Conservation (phyloP, 2,797 vertebrate genomes). For the Dallia pectoralis region DNA sequence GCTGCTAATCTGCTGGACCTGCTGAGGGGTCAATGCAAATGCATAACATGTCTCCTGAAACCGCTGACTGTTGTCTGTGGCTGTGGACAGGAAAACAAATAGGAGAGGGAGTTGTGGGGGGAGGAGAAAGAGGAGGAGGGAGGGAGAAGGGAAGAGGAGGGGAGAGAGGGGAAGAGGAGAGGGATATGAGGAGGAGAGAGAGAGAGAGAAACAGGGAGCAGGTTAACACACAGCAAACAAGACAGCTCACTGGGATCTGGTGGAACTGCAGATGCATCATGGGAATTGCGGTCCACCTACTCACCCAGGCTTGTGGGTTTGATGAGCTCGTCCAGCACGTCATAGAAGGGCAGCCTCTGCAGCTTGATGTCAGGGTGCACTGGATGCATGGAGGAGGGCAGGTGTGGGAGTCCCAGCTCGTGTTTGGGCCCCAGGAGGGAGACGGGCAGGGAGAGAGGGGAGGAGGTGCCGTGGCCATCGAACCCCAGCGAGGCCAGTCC, state of each 20-base stretch:
- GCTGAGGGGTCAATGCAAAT: conserved; percentile 95
- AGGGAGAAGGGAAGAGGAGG: conserved; percentile 19
- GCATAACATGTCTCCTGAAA: conserved; percentile 99
- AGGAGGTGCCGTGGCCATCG: conserved; percentile 83
- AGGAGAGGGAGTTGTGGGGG: conserved; percentile 20
- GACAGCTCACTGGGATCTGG: too few relatives aligned
- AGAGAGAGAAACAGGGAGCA: conserved; percentile 17
- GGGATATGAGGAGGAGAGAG: neutral
- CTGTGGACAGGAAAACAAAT: conserved; percentile 75
- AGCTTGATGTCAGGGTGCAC: conserved; percentile 99
- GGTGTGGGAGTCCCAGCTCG: conserved; percentile 94
- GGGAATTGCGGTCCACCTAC: conserved; percentile 53
- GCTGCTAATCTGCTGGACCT: conserved; percentile 98
- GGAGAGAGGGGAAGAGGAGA: neutral
- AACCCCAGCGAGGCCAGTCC: conserved; percentile 88
- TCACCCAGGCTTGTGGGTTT: conserved; percentile 98
- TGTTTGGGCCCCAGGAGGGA: conserved; percentile 96
- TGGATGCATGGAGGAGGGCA: conserved; percentile 92
- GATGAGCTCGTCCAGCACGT: conserved; percentile 96
- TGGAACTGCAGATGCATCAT: too few relatives aligned
- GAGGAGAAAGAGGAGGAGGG: neutral
- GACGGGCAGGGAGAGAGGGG: conserved; percentile 88
- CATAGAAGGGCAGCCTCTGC: conserved; percentile 97
- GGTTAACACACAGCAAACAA: too few relatives aligned
- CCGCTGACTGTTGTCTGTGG: conserved; percentile 93